Conservation (phyloP, 2,113 vertebrate species). For the Ariopsis seemanni region DNA sequence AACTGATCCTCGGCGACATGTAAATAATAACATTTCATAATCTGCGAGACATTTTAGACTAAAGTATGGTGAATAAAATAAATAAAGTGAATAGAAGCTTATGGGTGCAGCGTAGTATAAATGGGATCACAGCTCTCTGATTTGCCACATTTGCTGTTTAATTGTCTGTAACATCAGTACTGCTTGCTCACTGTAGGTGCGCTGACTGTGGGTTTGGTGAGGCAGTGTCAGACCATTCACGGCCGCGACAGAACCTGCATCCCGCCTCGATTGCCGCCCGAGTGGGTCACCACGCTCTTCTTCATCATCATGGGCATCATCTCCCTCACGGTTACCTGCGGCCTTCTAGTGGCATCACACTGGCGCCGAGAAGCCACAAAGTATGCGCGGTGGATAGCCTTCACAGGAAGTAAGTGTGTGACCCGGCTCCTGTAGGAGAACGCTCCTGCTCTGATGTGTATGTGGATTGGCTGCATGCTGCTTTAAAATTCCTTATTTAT, state of each 20-base stretch:
- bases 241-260: constrained; percentile 97
- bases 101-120: neutral
- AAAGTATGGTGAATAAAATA: neutral
- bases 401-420: constrained; percentile 94
- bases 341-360: constrained; percentile 95
- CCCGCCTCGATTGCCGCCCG: constrained; percentile 93
- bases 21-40: neutral
- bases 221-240: constrained; percentile 97
- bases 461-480: neutral
- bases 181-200: constrained; percentile 73
- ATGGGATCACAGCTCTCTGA: neutral
- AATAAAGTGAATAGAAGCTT: neutral
- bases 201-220: constrained; percentile 91
- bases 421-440: neutral
- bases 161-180: neutral
- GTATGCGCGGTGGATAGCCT: constrained; percentile 98
- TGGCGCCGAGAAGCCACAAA: constrained; percentile 98
- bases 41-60: neutral
- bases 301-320: constrained; percentile 99
- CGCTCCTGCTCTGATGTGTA: neutral
- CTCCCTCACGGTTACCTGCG: constrained; percentile 98
- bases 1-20: neutral
- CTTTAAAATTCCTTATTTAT: constrained; percentile 5
- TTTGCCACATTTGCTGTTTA: neutral
- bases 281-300: constrained; percentile 98